A percentile compares a stretch with the other conserved stretches of the same genome.
Conservation (phyloP, 2,888 invertebrate genomes). For the Troides aeacus region DNA sequence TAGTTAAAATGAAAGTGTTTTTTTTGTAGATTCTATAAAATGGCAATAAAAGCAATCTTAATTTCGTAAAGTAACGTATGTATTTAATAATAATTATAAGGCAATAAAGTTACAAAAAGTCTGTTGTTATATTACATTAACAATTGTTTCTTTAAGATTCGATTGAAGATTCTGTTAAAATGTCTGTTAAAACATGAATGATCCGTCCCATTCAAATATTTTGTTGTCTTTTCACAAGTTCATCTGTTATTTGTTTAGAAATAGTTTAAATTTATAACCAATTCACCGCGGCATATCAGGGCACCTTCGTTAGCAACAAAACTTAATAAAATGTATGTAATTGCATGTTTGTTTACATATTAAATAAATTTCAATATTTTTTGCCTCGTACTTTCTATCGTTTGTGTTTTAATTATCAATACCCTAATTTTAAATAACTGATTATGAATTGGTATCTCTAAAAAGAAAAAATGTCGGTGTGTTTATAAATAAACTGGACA, state of each 20-base stretch:
- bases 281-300: slow-evolving; percentile 66
- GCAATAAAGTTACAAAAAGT: slow-evolving; percentile 18
- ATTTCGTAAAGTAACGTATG: slow-evolving; percentile 36
- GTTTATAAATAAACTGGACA: no score
- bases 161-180: neutral
- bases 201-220: slow-evolving; percentile 58
- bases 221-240: slow-evolving; percentile 15
- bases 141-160: slow-evolving; percentile 12
- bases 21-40: slow-evolving; percentile 40
- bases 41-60: slow-evolving; percentile 44
- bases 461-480: no score
- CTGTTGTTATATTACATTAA: slow-evolving; percentile 23
- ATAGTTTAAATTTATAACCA: slow-evolving; percentile 55
- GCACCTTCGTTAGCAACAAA: slow-evolving; percentile 59
- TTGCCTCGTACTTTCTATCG: neutral
- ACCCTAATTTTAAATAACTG: neutral
- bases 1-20: slow-evolving; percentile 45
- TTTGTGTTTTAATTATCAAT: slow-evolving; percentile 27
- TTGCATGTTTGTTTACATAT: slow-evolving; percentile 74
- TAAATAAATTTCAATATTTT: slow-evolving; percentile 65
- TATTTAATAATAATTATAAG: slow-evolving; percentile 20
- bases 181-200: slow-evolving; percentile 32
- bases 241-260: slow-evolving; percentile 28
- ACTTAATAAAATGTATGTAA: slow-evolving; percentile 69
- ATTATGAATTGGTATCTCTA: no score